These are phyloP conservation scores for Julus scanicus DNA, from an alignment of 2,888 invertebrate species.

Conservation along the genomic window DNA sequence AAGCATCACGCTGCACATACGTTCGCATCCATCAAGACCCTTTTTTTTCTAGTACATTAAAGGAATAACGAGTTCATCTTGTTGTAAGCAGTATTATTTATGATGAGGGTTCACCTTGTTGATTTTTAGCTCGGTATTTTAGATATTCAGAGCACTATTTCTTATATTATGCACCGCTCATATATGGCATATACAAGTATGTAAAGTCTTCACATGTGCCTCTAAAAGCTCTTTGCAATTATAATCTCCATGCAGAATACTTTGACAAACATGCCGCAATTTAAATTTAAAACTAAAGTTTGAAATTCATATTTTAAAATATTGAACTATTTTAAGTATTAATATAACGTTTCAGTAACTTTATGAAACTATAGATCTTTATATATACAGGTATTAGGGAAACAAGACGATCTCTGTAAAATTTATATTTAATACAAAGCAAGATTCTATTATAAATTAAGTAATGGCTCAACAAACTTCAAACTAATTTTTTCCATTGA, in stretches of 20 bases:
- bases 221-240: slow-evolving; percentile 30
- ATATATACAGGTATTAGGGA: background rate
- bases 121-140: background rate
- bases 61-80: background rate
- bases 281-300: background rate
- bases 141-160: background rate
- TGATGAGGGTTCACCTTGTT: background rate
- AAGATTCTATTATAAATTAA: background rate
- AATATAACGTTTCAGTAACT: background rate
- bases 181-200: background rate
- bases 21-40: background rate
- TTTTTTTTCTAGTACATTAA: background rate
- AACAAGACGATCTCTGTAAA: background rate
- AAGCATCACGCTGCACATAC: background rate
- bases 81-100: background rate
- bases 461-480: no score
- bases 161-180: background rate
- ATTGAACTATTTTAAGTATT: background rate
- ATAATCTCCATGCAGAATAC: background rate
- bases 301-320: slow-evolving; percentile 29
- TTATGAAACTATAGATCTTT: background rate
- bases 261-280: background rate
- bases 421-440: background rate
- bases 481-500: no score
- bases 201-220: background rate